Conservation (phyloP, 2,113 vertebrate species). For the Oophaga pumilio region DNA sequence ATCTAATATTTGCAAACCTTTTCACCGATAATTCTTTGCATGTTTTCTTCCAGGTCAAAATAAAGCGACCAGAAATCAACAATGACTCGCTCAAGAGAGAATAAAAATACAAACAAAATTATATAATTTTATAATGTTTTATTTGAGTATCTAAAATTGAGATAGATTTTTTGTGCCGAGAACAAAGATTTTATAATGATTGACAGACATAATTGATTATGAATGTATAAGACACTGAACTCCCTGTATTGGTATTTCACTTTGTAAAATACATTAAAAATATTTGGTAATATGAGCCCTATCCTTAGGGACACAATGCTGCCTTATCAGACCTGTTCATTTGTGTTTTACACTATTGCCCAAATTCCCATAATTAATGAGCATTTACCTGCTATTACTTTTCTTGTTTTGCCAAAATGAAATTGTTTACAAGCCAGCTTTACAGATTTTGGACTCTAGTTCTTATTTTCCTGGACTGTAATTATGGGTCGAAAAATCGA, state of each 20-base stretch:
- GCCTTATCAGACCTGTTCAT: not conserved
- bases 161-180: not conserved
- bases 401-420: not conserved
- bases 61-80: constrained; percentile 37
- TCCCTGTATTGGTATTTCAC: not conserved
- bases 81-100: not conserved
- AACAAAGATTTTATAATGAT: not conserved
- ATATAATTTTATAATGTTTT: constrained; percentile 18
- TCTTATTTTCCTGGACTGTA: not conserved
- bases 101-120: not conserved
- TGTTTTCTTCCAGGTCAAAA: constrained; percentile 40
- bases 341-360: not conserved
- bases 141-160: not conserved
- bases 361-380: not conserved
- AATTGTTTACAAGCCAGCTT: not conserved
- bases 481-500: not conserved
- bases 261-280: not conserved
- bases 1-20: not conserved
- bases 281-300: not conserved
- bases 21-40: not conserved
- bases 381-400: not conserved
- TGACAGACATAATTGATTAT: not conserved
- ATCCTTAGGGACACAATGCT: not conserved
- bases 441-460: not conserved
- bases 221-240: not conserved